Evolutionary conservation across 2,888 invertebrate genomes (phyloP), one percentile per base, ranked within the genome.

Genomic region (Labia minor): DNA sequence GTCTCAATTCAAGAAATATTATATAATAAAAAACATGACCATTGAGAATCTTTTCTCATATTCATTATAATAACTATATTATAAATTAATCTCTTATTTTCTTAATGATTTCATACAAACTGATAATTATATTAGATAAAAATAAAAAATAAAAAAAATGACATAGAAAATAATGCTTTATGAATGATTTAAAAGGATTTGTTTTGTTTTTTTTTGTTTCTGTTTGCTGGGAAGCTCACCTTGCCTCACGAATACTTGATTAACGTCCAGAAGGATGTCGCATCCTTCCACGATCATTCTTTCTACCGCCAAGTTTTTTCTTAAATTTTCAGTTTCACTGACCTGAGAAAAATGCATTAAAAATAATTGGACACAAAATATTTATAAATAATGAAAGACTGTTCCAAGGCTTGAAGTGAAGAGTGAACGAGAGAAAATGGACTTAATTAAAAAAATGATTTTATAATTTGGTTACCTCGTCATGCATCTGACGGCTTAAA

Each of bases 201-300:
- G n/a, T n/a, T 26, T 26, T 26, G 4, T 26, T 6, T 26, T 66
- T 26, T 64, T 21, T 16, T 65, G 65, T 67, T 66, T 61, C 66
- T 65, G 62, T 66, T 61, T 67, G 64, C 64, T 67, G 63, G 33
- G 18, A 18, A 61, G 72, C 75, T 75, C 76, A 87, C 92, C 92
- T 86, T 95, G 93, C 71, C 94, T 82, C 61, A 94, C 92, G 78
- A 94, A 94, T 26, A 94, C 92, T 81, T 95, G 94, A 78, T 93
- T 94, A 19, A 94, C 93, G 74, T 95, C 94, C 65, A 95, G 80
- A 62, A 95, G 81, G 73, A 95, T 93, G 75, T 95, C 94, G 77
- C 94, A 95, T 16, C 94, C 94, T 76, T 94, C 94, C 1, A 93
- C 89, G 70, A 95, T 94, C 92, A 94, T 94, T 64, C 94, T 81